A percentile compares a stretch with the other conserved stretches of the same genome.
Evolutionary conservation across 2,113 vertebrate genomes (phyloP).

Genomic region (Thamnophis sirtalis): DNA sequence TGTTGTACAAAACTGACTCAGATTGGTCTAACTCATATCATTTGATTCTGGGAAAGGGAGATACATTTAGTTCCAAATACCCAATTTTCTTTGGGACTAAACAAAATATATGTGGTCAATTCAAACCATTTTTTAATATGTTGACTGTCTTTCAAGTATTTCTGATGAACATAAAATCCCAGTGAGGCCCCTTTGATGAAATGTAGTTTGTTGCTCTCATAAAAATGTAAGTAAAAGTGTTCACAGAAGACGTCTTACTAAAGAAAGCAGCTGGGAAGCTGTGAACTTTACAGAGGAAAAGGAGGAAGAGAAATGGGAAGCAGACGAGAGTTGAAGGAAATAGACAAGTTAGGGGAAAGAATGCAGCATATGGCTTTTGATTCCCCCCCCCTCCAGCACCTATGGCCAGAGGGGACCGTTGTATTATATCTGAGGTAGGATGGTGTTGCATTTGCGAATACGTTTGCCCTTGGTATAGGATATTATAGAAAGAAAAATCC

Average conservation of each 20-base stretch:
- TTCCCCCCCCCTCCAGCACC: neutral
- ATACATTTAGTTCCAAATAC: neutral
- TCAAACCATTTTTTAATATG: neutral
- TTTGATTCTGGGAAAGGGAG: neutral
- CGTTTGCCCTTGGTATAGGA: neutral
- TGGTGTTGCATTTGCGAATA: neutral
- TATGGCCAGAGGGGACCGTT: neutral
- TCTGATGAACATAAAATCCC: neutral
- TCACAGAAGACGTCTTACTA: neutral
- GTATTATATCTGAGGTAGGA: neutral
- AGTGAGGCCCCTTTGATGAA: neutral
- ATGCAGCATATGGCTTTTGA: neutral
- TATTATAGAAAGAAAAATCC: neutral
- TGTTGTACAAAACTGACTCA: neutral
- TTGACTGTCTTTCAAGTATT: neutral
- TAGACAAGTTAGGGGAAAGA: neutral
- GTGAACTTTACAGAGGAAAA: neutral
- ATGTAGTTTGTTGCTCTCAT: neutral
- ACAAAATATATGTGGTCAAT: neutral
- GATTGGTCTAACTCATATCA: neutral
- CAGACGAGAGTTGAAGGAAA: neutral
- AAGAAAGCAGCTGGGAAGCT: neutral
- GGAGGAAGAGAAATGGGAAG: neutral
- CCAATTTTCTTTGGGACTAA: neutral
- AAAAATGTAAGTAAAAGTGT: neutral